Evolutionary conservation across 2,888 invertebrate species (phyloP).

Genomic region (Pollenia labialis): DNA sequence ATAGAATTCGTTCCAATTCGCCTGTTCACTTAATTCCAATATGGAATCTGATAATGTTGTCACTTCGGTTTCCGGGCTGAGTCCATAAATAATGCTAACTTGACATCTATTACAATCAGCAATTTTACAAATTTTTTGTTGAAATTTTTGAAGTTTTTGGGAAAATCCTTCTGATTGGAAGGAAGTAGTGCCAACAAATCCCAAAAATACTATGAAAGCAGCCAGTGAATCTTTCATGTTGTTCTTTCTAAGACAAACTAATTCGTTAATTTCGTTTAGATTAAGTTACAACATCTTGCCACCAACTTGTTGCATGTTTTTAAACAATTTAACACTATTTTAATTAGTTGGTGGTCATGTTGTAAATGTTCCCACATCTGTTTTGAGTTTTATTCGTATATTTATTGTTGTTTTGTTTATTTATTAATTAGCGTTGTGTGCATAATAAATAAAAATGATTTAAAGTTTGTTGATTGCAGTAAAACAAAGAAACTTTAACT

Average conservation of each 20-base stretch:
- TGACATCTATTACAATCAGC: conserved; percentile 10
- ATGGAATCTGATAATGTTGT: no score
- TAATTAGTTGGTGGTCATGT: conserved; percentile 22
- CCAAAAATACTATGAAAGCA: background rate
- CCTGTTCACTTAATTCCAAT: background rate
- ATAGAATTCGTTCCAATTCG: conserved; percentile 56
- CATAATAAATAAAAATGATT: conserved; percentile 54
- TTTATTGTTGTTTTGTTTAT: background rate
- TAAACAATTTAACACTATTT: conserved; percentile 55
- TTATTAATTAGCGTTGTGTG: conserved; percentile 61
- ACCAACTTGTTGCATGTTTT: conserved; percentile 64
- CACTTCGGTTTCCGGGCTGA: background rate
- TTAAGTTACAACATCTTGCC: conserved; percentile 5
- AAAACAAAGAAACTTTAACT: background rate
- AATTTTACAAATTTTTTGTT: conserved; percentile 65
- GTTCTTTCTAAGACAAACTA: conserved; percentile 44
- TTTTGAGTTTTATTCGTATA: background rate
- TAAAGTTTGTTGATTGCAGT: conserved; percentile 34
- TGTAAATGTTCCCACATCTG: background rate
- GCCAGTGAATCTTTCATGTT: conserved; percentile 48
- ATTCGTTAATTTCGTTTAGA: conserved; percentile 8
- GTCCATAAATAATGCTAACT: conserved; percentile 62
- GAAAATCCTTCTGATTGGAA: background rate
- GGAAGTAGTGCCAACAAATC: background rate
- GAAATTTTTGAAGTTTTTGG: conserved; percentile 1